Base-by-base conservation (phyloP, 2,888 invertebrate genomes). In the Macropis europaea region DNA sequence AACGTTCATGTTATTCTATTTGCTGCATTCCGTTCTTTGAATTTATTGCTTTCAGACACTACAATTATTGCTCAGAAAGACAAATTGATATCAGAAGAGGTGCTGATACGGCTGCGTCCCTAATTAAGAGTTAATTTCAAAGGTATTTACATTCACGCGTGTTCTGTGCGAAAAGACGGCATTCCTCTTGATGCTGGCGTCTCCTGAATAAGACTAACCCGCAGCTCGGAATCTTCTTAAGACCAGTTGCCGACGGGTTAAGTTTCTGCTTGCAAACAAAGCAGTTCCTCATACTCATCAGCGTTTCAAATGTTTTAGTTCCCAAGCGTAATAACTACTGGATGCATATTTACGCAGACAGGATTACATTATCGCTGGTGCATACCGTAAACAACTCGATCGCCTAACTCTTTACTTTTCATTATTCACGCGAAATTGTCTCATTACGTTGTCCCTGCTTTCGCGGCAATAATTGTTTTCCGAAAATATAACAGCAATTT, bases 221-320 rank as follows among this genome's bases (percentile, higher is more conserved):
- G 81, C 80, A 80, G 77, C 62, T 67, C n/a, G n/a, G 61, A 53
- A 77, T 74, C 75, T 79, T 75, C 81, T 82, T 80, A 77, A 82
- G 77, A 79, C 68, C 79, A 77, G 77, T 80, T 75, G 73, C 47
- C 56, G 52, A 52, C 45, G 57, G 68, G 75, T 77, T 77, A 80
- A 82, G 82, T 81, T 81, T 73, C 80, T 66, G 45, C 69, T 43
- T 26, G 66, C 69, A 78, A 70, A 82, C 82, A 82, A 82, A 82
- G 75, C 75, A 60, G 68, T 68, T 56, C 34, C 64, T 28, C 56
- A 15, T 62, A 57, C 50, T 74, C 71, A 69, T 81, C 81, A 73
- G 45, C 45, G 56, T 30, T 45, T 69, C 63, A 59, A 74, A 64
- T 74, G 53, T 70, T 78, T 47, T 63, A 68, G 52, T 81, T 76